phyloP scores from a whole-genome alignment of 30 jellyfish, hydroid and myxozoan genomes.

The Catostylus mosaicus region DNA sequence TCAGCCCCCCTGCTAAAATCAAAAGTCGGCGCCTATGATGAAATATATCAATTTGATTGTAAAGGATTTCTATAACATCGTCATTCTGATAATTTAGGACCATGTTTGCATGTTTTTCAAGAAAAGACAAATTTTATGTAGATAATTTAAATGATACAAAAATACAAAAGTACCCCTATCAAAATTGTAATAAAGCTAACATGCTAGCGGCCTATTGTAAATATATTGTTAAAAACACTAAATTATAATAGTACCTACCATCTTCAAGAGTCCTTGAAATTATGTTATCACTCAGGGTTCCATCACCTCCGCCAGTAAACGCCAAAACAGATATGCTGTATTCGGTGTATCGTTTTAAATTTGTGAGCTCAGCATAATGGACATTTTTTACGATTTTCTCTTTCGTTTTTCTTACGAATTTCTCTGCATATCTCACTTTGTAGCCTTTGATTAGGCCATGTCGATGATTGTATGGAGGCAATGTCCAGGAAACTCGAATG shows the following conservation, averaged over 20 bases:
- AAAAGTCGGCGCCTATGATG: too few species aligned
- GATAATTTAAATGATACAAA: too few species aligned
- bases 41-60: too few species aligned
- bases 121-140: too few species aligned
- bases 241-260: constrained; percentile 57
- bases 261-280: constrained; percentile 80
- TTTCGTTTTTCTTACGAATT: constrained; percentile 6
- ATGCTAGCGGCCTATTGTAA: constrained; percentile 1
- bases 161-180: too few species aligned
- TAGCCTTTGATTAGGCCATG: constrained; percentile 88
- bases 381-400: constrained; percentile 28
- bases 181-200: background rate
- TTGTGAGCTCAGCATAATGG: constrained; percentile 70
- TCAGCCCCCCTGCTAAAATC: too few species aligned
- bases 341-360: constrained; percentile 61
- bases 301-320: constrained; percentile 89
- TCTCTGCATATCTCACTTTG: constrained; percentile 80
- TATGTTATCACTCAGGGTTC: constrained; percentile 54
- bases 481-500: constrained; percentile 77
- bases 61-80: too few species aligned
- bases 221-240: background rate
- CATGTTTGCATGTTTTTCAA: too few species aligned
- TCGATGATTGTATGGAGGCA: constrained; percentile 63
- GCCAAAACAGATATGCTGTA: constrained; percentile 86
- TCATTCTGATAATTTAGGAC: too few species aligned